Conservation (phyloP, 2,113 vertebrate genomes). For the Planiliza haematocheilus region DNA sequence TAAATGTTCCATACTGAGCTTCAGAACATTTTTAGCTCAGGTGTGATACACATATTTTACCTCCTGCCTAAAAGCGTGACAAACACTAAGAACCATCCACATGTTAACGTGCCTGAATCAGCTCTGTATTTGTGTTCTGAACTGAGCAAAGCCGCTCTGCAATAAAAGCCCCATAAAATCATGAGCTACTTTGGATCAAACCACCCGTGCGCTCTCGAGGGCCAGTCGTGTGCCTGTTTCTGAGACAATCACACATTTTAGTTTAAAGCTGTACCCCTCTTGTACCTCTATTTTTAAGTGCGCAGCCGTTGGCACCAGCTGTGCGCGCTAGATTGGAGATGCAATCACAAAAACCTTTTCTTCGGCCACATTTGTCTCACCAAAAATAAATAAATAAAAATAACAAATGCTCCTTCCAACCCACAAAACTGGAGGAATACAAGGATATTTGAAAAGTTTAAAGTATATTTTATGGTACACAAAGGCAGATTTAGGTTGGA, state of each 20-base stretch:
- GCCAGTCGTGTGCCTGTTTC: not conserved
- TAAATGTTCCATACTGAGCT: too few species aligned
- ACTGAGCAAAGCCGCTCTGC: too few species aligned
- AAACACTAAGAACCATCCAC: too few species aligned
- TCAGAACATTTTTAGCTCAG: too few species aligned
- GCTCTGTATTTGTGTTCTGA: too few species aligned
- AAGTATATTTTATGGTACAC: not conserved
- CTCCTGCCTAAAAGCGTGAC: too few species aligned
- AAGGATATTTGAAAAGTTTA: not conserved
- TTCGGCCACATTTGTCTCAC: not conserved
- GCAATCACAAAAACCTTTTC: conserved; percentile 10
- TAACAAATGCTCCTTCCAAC: not conserved
- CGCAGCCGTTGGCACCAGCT: conserved; percentile 6
- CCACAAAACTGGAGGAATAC: not conserved
- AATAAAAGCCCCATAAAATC: not conserved
- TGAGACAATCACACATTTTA: not conserved
- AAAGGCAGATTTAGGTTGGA: not conserved
- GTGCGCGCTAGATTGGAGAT: conserved; percentile 16
- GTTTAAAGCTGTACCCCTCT: not conserved
- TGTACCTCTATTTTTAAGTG: conserved; percentile 2
- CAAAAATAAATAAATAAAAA: too few species aligned
- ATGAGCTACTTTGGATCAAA: conserved; percentile 3
- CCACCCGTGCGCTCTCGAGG: not conserved
- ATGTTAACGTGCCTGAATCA: too few species aligned
- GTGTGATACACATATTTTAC: too few species aligned